A percentile compares a stretch with the other conserved stretches of the same genome.
Conservation (phyloP, 2,888 invertebrate genomes). For the Amphipoea lucens region DNA sequence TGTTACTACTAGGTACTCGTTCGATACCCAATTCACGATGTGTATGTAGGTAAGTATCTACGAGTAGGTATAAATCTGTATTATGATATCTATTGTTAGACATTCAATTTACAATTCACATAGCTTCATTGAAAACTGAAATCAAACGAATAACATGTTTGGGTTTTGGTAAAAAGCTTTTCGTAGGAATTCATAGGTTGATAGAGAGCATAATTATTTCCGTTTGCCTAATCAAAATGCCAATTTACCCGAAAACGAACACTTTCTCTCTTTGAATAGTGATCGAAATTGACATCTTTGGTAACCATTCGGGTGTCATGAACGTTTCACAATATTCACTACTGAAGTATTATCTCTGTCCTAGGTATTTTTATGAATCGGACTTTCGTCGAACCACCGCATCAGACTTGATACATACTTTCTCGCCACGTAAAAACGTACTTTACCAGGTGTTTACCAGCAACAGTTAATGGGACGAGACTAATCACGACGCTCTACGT, state of each 20-base stretch:
- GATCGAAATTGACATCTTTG: background rate
- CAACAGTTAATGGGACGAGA: slow-evolving; percentile 33
- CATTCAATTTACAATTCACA: slow-evolving; percentile 46
- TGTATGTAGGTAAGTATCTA: slow-evolving; percentile 43
- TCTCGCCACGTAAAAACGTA: slow-evolving; percentile 7
- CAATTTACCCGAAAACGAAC: background rate
- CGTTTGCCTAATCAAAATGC: background rate
- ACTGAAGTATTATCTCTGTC: background rate
- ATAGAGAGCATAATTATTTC: background rate
- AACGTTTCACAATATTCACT: background rate
- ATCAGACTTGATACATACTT: background rate
- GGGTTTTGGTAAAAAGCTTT: slow-evolving; percentile 8
- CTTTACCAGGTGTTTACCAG: slow-evolving; percentile 35
- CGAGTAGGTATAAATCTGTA: slow-evolving; percentile 33
- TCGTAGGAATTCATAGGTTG: background rate
- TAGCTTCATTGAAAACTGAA: slow-evolving; percentile 43
- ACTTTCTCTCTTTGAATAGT: background rate
- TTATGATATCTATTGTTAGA: slow-evolving; percentile 63
- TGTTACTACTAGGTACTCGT: slow-evolving; percentile 41
- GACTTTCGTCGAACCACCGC: background rate
- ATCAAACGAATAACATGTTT: slow-evolving; percentile 22
- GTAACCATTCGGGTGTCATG: background rate
- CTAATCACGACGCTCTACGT: slow-evolving; percentile 37
- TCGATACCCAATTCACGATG: slow-evolving; percentile 44
- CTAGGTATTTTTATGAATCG: background rate